Conservation (phyloP, 2,797 vertebrate genomes). For the Brachymystax lenok region DNA sequence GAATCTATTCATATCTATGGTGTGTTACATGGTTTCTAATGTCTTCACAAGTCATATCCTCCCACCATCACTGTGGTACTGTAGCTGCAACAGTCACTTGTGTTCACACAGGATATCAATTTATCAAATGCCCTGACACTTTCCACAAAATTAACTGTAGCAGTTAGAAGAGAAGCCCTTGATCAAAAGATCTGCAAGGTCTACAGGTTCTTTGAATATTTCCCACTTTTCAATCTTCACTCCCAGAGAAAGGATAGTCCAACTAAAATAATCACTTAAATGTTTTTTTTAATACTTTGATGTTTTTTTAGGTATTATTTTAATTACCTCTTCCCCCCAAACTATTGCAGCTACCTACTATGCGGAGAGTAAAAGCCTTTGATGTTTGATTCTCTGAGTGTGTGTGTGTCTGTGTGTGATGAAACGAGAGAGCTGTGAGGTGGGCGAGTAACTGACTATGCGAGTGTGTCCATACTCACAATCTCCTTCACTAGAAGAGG, state of each 20-base stretch:
- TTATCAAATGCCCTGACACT: not conserved
- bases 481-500: constrained; percentile 12
- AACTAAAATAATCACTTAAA: constrained; percentile 1
- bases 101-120: not conserved
- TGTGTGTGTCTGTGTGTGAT: constrained; percentile 2
- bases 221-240: not conserved
- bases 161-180: not conserved
- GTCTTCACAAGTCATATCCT: not conserved
- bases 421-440: not conserved
- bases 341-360: constrained; percentile 6
- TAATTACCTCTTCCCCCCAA: constrained; percentile 3
- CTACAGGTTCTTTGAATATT: not conserved
- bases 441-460: not conserved
- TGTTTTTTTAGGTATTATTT: constrained; percentile 12
- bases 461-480: not conserved
- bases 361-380: not conserved
- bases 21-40: not conserved
- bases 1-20: not conserved
- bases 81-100: not conserved
- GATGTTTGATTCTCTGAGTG: not conserved
- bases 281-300: not conserved
- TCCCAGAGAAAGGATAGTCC: not conserved
- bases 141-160: not conserved
- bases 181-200: not conserved
- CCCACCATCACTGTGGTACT: not conserved